Percentiles rank a stretch among this genome's conserved stretches.
Conservation (phyloP, 2,113 vertebrate genomes). For the Heliornis fulica region DNA sequence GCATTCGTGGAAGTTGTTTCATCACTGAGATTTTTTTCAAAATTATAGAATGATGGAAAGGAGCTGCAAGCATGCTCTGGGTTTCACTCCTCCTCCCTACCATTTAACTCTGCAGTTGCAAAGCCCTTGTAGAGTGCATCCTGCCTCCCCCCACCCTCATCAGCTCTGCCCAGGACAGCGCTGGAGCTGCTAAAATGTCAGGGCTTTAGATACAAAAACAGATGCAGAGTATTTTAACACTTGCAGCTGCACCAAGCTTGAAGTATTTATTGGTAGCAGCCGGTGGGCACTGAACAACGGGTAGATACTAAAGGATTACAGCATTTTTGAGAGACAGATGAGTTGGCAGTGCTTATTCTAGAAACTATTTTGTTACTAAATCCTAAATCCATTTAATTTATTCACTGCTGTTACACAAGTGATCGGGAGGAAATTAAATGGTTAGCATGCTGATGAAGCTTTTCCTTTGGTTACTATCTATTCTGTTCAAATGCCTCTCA, state of each 20-base stretch:
- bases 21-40: background rate
- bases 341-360: background rate
- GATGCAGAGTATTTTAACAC: background rate
- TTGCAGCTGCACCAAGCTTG: background rate
- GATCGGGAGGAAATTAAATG: background rate
- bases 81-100: background rate
- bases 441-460: background rate
- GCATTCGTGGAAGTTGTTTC: background rate
- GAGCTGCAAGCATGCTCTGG: background rate
- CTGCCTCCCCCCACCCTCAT: background rate
- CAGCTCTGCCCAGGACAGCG: background rate
- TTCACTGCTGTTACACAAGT: background rate
- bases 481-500: background rate
- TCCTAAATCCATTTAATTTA: background rate
- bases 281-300: rapidly evolving
- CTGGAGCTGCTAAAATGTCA: background rate
- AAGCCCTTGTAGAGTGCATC: background rate
- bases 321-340: background rate
- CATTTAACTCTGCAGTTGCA: background rate
- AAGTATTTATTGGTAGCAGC: background rate
- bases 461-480: background rate
- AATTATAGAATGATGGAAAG: background rate
- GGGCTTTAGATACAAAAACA: background rate
- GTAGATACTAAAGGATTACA: background rate
- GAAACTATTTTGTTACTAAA: background rate